These are phyloP conservation scores for Biston stratarius DNA, from an alignment of 2,888 invertebrate genomes.

Conservation along the genomic window DNA sequence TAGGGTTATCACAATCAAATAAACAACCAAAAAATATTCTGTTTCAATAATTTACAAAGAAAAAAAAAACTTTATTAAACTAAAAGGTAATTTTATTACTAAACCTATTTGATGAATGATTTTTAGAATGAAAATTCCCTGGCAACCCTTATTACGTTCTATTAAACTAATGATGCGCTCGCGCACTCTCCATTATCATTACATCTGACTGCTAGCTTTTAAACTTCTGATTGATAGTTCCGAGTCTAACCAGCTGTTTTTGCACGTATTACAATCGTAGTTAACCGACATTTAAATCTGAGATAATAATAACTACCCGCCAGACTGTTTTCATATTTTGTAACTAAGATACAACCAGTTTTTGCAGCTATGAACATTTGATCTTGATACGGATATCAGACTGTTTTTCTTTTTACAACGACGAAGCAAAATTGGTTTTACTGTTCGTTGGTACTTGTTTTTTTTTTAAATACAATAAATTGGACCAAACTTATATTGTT, in stretches of 20 bases:
- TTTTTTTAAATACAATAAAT: neutral
- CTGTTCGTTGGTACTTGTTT: neutral
- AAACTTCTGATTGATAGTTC: conserved; percentile 52
- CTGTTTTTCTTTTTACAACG: neutral
- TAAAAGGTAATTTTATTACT: neutral
- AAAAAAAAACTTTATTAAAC: neutral
- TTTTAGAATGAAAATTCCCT: conserved; percentile 8
- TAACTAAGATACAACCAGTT: conserved; percentile 16
- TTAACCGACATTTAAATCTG: conserved; percentile 13
- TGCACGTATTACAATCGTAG: conserved; percentile 23
- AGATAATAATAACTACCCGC: conserved; percentile 22
- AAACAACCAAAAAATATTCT: neutral
- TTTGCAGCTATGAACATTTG: conserved; percentile 12
- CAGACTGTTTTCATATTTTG: conserved; percentile 17
- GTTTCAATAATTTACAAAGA: neutral
- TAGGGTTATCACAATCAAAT: conserved; percentile 45
- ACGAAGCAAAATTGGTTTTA: neutral
- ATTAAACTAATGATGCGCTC: conserved; percentile 58
- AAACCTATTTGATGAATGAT: neutral
- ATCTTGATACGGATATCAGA: conserved; percentile 11
- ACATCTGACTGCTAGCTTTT: conserved; percentile 48
- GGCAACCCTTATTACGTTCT: conserved; percentile 51
- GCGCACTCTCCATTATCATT: conserved; percentile 55
- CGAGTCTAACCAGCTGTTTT: conserved; percentile 33
- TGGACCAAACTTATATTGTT: neutral